Conservation (phyloP, 2,888 invertebrate species). For the Tipula lateralis region DNA sequence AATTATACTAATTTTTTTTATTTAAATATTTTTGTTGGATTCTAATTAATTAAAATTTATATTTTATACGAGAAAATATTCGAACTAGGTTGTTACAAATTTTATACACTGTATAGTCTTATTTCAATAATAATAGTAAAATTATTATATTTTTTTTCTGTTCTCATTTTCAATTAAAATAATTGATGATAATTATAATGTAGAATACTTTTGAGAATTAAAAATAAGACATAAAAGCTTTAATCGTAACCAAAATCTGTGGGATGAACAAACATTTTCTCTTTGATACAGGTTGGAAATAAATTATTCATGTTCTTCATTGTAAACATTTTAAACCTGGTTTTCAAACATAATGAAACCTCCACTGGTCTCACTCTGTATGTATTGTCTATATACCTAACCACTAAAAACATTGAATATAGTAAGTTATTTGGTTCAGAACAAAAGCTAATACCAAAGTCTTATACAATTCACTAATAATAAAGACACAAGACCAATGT, state of each 20-base stretch:
- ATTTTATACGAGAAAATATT: background rate
- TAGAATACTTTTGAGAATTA: background rate
- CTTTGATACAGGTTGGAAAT: no score
- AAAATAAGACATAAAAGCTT: background rate
- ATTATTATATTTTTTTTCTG: background rate
- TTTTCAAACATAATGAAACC: no score
- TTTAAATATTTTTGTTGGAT: background rate
- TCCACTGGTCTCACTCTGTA: no score
- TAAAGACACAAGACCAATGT: no score
- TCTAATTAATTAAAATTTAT: background rate
- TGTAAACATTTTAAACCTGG: no score
- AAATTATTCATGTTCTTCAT: no score
- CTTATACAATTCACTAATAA: no score
- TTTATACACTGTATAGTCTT: background rate
- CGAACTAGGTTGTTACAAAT: background rate
- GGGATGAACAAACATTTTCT: no score
- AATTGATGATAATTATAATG: slow-evolving; percentile 1
- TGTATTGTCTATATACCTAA: no score
- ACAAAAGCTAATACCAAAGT: no score
- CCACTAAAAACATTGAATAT: no score
- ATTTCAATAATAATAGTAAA: background rate
- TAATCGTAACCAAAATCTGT: background rate
- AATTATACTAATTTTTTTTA: background rate
- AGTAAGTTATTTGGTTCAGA: no score
- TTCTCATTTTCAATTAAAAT: background rate